Percentiles rank a stretch among this genome's conserved stretches.
Conservation (phyloP, 2,888 invertebrate genomes). For the Nesidiocoris tenuis region DNA sequence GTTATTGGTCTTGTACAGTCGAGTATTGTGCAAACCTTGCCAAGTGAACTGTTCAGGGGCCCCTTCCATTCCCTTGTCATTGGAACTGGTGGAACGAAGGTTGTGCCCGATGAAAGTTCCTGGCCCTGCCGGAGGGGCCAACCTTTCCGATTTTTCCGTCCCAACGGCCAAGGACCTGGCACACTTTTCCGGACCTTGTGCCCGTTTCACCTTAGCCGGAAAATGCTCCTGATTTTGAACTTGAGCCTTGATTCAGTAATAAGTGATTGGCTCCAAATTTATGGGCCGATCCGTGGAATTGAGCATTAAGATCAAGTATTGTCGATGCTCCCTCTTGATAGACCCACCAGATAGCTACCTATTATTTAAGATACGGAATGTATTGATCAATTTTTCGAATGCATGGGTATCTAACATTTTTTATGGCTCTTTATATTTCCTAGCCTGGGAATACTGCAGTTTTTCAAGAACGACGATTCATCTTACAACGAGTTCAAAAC, state of each 20-base stretch:
- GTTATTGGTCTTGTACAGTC: neutral
- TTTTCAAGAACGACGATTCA: too few relatives aligned
- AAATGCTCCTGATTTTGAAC: slow-evolving; percentile 2
- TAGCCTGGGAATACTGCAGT: too few relatives aligned
- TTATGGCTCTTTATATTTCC: too few relatives aligned
- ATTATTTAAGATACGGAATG: too few relatives aligned
- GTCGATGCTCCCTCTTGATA: too few relatives aligned
- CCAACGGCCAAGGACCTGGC: slow-evolving; percentile 21
- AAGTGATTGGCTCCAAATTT: too few relatives aligned
- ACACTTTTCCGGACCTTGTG: slow-evolving; percentile 29
- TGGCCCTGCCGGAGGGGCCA: neutral
- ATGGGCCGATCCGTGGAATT: too few relatives aligned
- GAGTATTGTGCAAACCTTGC: slow-evolving; percentile 17
- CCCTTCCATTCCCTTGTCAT: neutral
- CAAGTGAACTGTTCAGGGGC: neutral
- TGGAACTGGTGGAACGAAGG: slow-evolving; percentile 29
- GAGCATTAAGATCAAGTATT: too few relatives aligned
- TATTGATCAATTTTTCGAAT: too few relatives aligned
- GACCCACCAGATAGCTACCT: too few relatives aligned
- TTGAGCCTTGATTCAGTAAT: slow-evolving; percentile 1
- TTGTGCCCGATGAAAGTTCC: slow-evolving; percentile 24
- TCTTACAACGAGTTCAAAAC: too few relatives aligned
- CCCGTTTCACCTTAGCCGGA: slow-evolving; percentile 20
- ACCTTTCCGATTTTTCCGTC: slow-evolving; percentile 26
- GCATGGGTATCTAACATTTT: too few relatives aligned